These are phyloP conservation scores for Drosophila nannoptera DNA, from an alignment of 1,140 invertebrate species.

Conservation along the genomic window DNA sequence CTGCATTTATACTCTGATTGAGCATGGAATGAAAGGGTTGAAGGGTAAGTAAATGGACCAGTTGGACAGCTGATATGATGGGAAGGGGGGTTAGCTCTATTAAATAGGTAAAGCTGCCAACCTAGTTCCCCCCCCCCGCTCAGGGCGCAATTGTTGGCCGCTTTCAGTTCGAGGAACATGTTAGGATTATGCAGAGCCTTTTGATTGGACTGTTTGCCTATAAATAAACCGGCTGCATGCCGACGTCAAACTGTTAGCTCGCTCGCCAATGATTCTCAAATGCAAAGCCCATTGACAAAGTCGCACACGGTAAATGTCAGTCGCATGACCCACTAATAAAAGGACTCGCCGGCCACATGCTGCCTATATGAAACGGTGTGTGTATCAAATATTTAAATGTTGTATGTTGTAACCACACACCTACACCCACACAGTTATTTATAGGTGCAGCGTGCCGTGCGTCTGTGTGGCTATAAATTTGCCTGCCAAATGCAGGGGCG, in stretches of 20 bases:
- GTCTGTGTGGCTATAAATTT: slow-evolving; percentile 53
- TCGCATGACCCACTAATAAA: slow-evolving; percentile 8
- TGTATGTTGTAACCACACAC: slow-evolving; percentile 23
- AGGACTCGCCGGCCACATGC: slow-evolving; percentile 8
- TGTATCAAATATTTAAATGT: slow-evolving; percentile 37
- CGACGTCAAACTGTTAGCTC: neutral
- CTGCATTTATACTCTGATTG: no score
- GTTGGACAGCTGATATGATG: no score
- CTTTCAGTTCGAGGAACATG: no score
- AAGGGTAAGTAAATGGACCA: no score
- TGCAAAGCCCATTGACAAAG: slow-evolving; percentile 13
- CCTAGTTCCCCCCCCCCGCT: no score
- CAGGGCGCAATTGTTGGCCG: no score
- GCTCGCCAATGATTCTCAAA: slow-evolving; percentile 10
- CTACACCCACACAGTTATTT: slow-evolving; percentile 33
- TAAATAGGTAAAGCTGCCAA: no score
- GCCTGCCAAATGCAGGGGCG: slow-evolving; percentile 58
- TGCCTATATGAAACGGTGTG: slow-evolving; percentile 16
- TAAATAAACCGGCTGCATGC: neutral
- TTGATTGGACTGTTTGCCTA: no score
- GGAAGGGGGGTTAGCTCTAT: no score
- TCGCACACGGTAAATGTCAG: slow-evolving; percentile 26
- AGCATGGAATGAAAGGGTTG: no score
- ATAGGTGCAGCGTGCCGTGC: slow-evolving; percentile 23
- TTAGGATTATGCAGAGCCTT: no score